Conservation (phyloP, 1,140 invertebrate species). For the Protaetia brevitarsis region DNA sequence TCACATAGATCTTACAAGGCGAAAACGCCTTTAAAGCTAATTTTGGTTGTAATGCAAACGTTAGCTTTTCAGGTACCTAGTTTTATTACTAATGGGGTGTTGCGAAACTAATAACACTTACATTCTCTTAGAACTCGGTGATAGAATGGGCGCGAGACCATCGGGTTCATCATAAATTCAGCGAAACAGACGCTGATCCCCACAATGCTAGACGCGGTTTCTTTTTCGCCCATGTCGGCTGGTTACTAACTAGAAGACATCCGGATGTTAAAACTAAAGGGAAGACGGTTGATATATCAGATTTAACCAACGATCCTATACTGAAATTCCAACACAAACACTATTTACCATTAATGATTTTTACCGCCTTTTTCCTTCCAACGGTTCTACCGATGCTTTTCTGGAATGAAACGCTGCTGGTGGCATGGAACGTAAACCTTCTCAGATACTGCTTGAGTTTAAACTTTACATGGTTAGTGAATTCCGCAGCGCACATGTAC, state of each 20-base stretch:
- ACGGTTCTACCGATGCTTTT: slow-evolving; percentile 75
- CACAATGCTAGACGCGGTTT: slow-evolving; percentile 86
- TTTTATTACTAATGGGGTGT: not conserved
- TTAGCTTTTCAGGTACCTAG: slow-evolving; percentile 25
- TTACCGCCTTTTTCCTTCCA: slow-evolving; percentile 83
- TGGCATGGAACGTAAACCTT: slow-evolving; percentile 80
- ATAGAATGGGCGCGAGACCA: slow-evolving; percentile 82
- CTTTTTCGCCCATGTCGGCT: slow-evolving; percentile 89
- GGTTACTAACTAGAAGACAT: slow-evolving; percentile 83
- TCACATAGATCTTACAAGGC: slow-evolving; percentile 73
- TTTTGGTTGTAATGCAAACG: slow-evolving; percentile 53
- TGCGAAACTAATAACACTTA: too few relatives aligned
- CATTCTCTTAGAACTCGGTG: slow-evolving; percentile 58
- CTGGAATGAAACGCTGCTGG: slow-evolving; percentile 79
- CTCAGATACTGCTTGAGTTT: slow-evolving; percentile 83
- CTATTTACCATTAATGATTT: slow-evolving; percentile 76
- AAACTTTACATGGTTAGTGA: slow-evolving; percentile 95
- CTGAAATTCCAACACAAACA: slow-evolving; percentile 61
- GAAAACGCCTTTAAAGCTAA: slow-evolving; percentile 57
- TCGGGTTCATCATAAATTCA: slow-evolving; percentile 81
- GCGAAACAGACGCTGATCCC: slow-evolving; percentile 87
- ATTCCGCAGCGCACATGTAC: slow-evolving; percentile 90
- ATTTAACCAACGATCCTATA: slow-evolving; percentile 73
- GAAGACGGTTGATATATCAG: slow-evolving; percentile 70
- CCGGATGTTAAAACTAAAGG: slow-evolving; percentile 75